Percentiles rank a stretch among this genome's conserved stretches.
phyloP scores from a whole-genome alignment of 1,140 invertebrate species.

The Lutraria rhynchaena region DNA sequence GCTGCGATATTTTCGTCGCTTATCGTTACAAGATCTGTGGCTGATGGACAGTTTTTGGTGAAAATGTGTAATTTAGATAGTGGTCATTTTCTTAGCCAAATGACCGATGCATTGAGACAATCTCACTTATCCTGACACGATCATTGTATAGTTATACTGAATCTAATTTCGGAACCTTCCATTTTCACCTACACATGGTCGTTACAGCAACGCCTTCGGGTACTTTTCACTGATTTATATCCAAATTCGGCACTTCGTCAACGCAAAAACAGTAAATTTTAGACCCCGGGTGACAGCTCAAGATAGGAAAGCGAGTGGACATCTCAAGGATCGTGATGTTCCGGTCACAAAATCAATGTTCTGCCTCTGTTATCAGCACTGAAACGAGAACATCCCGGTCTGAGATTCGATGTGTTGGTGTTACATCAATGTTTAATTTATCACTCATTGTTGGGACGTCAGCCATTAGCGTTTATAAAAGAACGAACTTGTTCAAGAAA shows the following conservation, averaged over 20 bases:
- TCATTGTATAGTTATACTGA: slow-evolving; percentile 46
- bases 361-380: neutral
- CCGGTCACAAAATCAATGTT: neutral
- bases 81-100: slow-evolving; percentile 37
- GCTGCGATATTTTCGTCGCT: neutral
- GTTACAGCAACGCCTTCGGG: slow-evolving; percentile 39
- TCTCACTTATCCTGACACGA: slow-evolving; percentile 55
- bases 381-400: neutral
- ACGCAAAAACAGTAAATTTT: slow-evolving; percentile 33
- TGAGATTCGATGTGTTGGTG: no score
- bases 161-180: slow-evolving; percentile 55
- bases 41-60: slow-evolving; percentile 34
- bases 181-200: slow-evolving; percentile 59
- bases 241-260: slow-evolving; percentile 52
- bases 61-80: slow-evolving; percentile 49
- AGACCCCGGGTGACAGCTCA: slow-evolving; percentile 30
- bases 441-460: no score
- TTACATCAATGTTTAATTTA: no score
- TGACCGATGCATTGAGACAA: slow-evolving; percentile 46
- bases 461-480: no score
- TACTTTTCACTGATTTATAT: slow-evolving; percentile 33
- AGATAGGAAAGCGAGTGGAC: neutral
- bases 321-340: slow-evolving; percentile 10
- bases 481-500: no score
- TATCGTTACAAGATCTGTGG: neutral